Conservation (phyloP, 2,888 invertebrate genomes). For the Ectemnius continuus region DNA sequence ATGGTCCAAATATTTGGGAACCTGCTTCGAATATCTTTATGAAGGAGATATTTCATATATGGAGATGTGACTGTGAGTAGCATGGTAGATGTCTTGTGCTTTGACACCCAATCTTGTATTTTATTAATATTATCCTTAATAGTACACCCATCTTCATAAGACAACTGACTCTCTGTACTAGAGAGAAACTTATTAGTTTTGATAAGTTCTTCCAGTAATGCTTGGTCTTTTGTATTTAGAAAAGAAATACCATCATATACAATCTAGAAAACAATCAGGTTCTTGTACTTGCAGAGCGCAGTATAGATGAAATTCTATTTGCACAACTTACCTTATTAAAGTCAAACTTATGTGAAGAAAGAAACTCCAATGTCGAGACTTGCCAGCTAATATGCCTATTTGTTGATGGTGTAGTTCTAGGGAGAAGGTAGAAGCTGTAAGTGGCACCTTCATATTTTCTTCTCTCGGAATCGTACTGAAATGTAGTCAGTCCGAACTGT, state of each 20-base stretch:
- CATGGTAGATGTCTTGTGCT: conserved; percentile 60
- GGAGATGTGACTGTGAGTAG: conserved; percentile 78
- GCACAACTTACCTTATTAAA: conserved; percentile 85
- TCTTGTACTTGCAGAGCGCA: too few species aligned
- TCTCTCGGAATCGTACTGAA: conserved; percentile 80
- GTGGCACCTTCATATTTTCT: conserved; percentile 82
- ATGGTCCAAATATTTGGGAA: conserved; percentile 79
- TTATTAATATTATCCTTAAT: conserved; percentile 73
- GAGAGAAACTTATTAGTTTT: conserved; percentile 69
- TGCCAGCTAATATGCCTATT: conserved; percentile 83
- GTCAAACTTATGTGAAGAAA: conserved; percentile 83
- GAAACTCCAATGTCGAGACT: conserved; percentile 83
- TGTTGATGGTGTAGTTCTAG: conserved; percentile 82
- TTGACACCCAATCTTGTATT: conserved; percentile 74
- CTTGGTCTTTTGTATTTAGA: conserved; percentile 81
- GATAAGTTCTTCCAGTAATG: conserved; percentile 73
- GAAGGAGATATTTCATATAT: conserved; percentile 81
- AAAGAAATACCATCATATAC: conserved; percentile 85
- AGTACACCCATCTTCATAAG: conserved; percentile 62
- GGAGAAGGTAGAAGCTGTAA: conserved; percentile 86
- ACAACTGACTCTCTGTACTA: conserved; percentile 56
- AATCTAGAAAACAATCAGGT: conserved; percentile 79
- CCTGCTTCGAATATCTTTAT: conserved; percentile 80
- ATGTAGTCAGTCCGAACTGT: conserved; percentile 86
- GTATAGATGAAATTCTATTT: too few species aligned